These are phyloP conservation scores for Aegotheles bennettii DNA, from an alignment of 2,113 vertebrate species.

Conservation along the genomic window DNA sequence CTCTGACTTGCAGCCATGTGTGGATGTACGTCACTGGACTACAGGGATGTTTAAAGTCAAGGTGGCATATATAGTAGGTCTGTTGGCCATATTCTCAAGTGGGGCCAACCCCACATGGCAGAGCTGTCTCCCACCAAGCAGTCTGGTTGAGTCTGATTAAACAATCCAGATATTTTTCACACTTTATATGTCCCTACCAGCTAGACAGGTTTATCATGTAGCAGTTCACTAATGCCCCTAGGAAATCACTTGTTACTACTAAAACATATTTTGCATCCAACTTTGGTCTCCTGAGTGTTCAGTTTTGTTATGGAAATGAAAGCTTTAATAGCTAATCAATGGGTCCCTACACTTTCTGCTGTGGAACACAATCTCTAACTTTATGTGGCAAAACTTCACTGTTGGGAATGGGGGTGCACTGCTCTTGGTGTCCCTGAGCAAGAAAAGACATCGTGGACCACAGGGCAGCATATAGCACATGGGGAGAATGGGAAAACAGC, in stretches of 20 bases:
- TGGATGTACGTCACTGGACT: not conserved
- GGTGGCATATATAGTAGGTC: not conserved
- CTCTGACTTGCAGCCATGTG: not conserved
- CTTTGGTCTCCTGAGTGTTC: not conserved
- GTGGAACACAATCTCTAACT: not conserved
- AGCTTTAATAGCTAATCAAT: not conserved
- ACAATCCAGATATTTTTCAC: not conserved
- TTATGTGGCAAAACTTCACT: not conserved
- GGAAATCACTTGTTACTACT: not conserved
- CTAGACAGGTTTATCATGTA: not conserved
- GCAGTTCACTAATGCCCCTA: not conserved
- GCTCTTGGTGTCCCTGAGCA: not conserved
- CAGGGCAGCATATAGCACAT: not conserved
- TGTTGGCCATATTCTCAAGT: not conserved
- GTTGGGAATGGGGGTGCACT: not conserved
- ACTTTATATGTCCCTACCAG: not conserved
- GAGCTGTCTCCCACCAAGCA: not conserved
- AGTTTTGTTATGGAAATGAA: not conserved
- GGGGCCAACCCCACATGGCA: not conserved
- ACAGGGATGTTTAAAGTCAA: not conserved
- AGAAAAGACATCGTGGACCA: not conserved
- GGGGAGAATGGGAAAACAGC: not conserved
- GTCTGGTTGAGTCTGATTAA: not conserved
- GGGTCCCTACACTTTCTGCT: not conserved
- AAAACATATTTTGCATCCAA: not conserved